Evolutionary conservation across 2,797 vertebrate genomes (phyloP), one percentile per base, ranked within the genome.

Genomic region (Cyprinella venusta): DNA sequence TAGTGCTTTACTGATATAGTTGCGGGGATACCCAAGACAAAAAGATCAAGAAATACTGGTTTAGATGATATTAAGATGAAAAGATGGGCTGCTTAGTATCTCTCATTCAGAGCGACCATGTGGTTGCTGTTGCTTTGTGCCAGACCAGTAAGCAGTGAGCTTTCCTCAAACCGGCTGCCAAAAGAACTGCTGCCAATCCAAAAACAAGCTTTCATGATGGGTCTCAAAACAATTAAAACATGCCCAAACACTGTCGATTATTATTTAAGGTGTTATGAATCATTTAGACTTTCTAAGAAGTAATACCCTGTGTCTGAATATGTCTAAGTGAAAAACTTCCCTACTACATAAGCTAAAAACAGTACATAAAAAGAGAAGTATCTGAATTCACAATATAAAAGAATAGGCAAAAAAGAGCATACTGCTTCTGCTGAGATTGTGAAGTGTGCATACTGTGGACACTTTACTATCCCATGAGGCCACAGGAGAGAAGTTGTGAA

Each of bases 31-130:
- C 4, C 30, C 24, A 8, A 40, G 16, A 21, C 36, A 33, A 24
- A 74, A 42, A 16, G 61, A 19, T 56, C 26, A 75, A 24, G 24
- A 76, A 30, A 68, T 50, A 30, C 48, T 16, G 18, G 81, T 78
- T 75, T 78, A 67, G 21, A 76, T 85, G 84, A 89, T 90, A 72
- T 50, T 7, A 85, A 67, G 79, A 89, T 87, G 76, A 90, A 89
- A 88, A 88, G 85, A 21, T 18, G 56, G 16, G 9, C 50, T 69
- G 67, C 21, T 64, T 40, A 65, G 84, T 82, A 87, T 87, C 72
- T 87, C 81, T 78, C 38, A 38, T 84, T 85, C 64, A 61, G 80
- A 87, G 79, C 56, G 77, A 90, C 85, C 84, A 50, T 80, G 74
- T 40, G 45, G 69, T 84, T 84, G 69, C 76, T 50, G 76, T 75